phyloP scores from a whole-genome alignment of 1,140 invertebrate species.

The Anthonomus grandis region DNA sequence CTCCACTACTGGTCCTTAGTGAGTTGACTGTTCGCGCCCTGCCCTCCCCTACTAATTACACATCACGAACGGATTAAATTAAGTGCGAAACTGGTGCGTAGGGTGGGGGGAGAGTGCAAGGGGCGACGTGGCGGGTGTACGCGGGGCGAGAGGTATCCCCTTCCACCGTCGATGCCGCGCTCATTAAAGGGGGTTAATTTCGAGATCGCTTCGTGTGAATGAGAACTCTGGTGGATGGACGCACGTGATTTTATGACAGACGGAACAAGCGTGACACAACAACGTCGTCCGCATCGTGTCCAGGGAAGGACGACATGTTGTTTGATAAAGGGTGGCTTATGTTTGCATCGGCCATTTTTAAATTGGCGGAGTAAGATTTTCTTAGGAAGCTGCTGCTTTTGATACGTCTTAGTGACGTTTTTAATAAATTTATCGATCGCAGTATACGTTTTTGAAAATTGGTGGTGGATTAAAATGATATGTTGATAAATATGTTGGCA shows the following conservation, averaged over 20 bases:
- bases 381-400: not conserved
- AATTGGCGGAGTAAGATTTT: conserved; percentile 10
- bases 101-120: conserved; percentile 18
- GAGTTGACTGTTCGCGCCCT: conserved; percentile 15
- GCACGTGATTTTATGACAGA: conserved; percentile 29
- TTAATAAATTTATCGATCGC: too few species aligned
- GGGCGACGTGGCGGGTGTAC: conserved; percentile 16
- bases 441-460: too few species aligned
- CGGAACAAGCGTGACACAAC: conserved; percentile 1
- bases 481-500: too few species aligned
- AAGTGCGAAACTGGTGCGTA: conserved; percentile 26
- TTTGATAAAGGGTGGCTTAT: not conserved
- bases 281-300: not conserved
- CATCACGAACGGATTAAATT: conserved; percentile 26
- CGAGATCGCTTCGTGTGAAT: conserved; percentile 27
- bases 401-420: too few species aligned
- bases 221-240: conserved; percentile 23
- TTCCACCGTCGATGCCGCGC: conserved; percentile 20
- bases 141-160: conserved; percentile 16
- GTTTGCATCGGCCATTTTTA: conserved; percentile 25
- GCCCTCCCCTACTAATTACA: conserved; percentile 26
- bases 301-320: conserved; percentile 3
- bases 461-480: too few species aligned
- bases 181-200: conserved; percentile 31
- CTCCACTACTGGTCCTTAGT: conserved; percentile 18